A percentile compares a stretch with the other conserved stretches of the same genome.
phyloP scores from a whole-genome alignment of 1,140 invertebrate genomes.

The Lasaia peninsularis region DNA sequence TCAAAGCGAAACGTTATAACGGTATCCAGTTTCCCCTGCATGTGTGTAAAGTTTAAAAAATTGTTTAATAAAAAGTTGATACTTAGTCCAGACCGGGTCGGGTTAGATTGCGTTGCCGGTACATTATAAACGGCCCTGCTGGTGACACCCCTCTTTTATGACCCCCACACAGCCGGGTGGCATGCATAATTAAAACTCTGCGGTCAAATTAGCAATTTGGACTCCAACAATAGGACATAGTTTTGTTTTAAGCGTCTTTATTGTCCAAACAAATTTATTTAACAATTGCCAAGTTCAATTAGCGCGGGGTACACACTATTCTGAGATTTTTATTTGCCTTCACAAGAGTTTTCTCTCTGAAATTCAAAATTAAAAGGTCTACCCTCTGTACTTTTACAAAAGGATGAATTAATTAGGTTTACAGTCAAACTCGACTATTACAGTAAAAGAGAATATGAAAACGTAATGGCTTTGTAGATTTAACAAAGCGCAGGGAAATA shows the following conservation, averaged over 20 bases:
- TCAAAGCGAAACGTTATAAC: constrained; percentile 11
- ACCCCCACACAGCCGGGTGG: constrained; percentile 48
- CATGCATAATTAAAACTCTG: constrained; percentile 75
- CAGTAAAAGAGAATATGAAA: constrained; percentile 32
- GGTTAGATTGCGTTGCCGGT: constrained; percentile 60
- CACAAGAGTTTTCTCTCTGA: constrained; percentile 23
- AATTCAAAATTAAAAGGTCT: constrained; percentile 33
- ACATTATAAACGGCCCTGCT: constrained; percentile 71
- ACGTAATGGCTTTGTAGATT: constrained; percentile 6
- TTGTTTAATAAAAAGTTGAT: constrained; percentile 70
- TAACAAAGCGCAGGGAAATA: constrained; percentile 13
- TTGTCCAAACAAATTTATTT: constrained; percentile 65
- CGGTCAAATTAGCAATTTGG: constrained; percentile 74
- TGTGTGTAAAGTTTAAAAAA: constrained; percentile 57
- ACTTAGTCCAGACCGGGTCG: constrained; percentile 48
- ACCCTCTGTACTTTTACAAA: constrained; percentile 31
- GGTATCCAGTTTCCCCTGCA: constrained; percentile 27
- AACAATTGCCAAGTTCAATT: constrained; percentile 46
- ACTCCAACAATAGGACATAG: constrained; percentile 65
- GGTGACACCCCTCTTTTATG: constrained; percentile 65
- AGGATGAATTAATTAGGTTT: constrained; percentile 40
- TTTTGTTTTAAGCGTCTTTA: constrained; percentile 68
- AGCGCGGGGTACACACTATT: constrained; percentile 32
- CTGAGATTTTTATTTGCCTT: constrained; percentile 28
- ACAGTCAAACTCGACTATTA: constrained; percentile 33